phyloP scores from a whole-genome alignment of 2,888 invertebrate genomes.

The Drosophila picticornis region DNA sequence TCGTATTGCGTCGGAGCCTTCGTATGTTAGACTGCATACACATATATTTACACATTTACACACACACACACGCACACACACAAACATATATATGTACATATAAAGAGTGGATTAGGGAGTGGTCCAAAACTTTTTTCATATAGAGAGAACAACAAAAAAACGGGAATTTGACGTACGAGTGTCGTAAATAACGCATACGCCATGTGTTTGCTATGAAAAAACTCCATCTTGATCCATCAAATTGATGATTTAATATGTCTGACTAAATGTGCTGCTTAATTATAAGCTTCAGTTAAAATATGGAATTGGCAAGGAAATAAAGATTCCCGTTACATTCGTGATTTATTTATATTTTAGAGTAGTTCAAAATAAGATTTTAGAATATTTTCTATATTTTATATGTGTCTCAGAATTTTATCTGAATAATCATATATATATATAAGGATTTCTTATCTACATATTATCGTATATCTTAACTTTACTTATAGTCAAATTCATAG shows the following conservation, averaged over 20 bases:
- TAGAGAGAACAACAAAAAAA: constrained; percentile 1
- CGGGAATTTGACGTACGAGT: constrained; percentile 35
- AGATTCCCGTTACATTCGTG: neutral
- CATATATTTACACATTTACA: constrained; percentile 18
- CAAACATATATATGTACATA: constrained; percentile 19
- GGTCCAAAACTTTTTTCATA: constrained; percentile 38
- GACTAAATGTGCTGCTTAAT: neutral
- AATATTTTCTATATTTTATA: too few species aligned
- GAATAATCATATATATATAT: neutral
- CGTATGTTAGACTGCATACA: constrained; percentile 42
- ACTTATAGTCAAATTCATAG: neutral
- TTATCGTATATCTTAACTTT: neutral
- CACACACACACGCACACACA: constrained; percentile 1
- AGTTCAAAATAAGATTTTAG: too few species aligned
- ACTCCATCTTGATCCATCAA: neutral
- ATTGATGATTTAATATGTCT: neutral
- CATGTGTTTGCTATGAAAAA: constrained; percentile 18
- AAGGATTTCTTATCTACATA: neutral
- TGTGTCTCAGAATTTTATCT: neutral
- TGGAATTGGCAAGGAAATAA: neutral
- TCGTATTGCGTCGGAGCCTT: constrained; percentile 36
- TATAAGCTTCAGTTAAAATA: neutral
- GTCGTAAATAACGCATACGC: constrained; percentile 60
- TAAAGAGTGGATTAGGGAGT: constrained; percentile 55
- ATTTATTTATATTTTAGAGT: neutral